Conservation (phyloP, 2,113 vertebrate genomes). For the Calidris pygmaea region DNA sequence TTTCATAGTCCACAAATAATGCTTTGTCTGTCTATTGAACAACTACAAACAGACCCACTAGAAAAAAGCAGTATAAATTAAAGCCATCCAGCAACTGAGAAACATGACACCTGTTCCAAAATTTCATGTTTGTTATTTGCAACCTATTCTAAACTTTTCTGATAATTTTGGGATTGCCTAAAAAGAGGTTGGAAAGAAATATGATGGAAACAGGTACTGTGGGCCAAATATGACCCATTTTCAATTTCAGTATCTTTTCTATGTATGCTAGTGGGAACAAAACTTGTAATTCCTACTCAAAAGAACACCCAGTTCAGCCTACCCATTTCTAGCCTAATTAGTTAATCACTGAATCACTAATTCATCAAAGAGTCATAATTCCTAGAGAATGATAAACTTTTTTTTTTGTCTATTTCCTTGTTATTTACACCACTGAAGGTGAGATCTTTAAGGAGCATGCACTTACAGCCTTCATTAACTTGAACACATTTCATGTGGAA, state of each 20-base stretch:
- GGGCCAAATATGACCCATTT: neutral
- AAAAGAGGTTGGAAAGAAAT: neutral
- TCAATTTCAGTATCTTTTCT: neutral
- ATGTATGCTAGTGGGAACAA: neutral
- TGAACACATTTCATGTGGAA: neutral
- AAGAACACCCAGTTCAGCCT: neutral
- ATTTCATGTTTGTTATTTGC: conserved; percentile 9
- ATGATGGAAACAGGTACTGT: neutral
- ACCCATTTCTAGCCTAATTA: neutral
- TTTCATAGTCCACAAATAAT: neutral
- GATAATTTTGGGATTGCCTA: neutral
- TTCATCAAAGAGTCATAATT: neutral
- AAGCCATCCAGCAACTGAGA: neutral
- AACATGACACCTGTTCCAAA: conserved; percentile 5
- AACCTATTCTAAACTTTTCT: neutral
- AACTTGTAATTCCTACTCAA: neutral
- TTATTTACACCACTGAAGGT: neutral
- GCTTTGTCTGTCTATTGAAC: neutral
- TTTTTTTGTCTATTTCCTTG: neutral
- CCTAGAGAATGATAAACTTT: neutral
- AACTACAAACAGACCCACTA: neutral
- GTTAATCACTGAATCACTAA: neutral
- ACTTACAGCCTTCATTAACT: neutral
- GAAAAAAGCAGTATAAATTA: neutral
- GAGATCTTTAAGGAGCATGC: neutral